Percentiles rank a stretch among this genome's conserved stretches.
These are phyloP conservation scores for Argya squamiceps DNA, from an alignment of 2,797 vertebrate species.

Conservation along the genomic window DNA sequence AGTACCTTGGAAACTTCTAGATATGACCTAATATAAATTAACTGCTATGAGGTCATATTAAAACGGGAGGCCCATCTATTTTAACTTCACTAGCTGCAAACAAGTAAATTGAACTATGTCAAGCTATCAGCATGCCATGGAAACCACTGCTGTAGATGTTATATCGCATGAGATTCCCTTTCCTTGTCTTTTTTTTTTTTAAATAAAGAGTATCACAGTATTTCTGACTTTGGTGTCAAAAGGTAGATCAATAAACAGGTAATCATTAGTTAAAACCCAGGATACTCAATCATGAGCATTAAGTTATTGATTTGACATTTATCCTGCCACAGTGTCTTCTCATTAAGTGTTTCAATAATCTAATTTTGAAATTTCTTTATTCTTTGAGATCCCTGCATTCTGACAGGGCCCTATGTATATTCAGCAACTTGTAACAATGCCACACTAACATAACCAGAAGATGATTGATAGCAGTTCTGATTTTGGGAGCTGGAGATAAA, in stretches of 20 bases:
- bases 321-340: slow-evolving; percentile 1
- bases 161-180: background rate
- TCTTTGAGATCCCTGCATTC: background rate
- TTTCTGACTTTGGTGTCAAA: background rate
- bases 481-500: background rate
- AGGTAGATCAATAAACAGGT: background rate
- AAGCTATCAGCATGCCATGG: background rate
- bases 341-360: slow-evolving; percentile 41
- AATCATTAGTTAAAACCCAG: slow-evolving; percentile 28
- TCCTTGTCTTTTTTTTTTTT: background rate
- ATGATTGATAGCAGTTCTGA: background rate
- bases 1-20: background rate
- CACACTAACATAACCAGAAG: slow-evolving; percentile 4
- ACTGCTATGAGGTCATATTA: background rate
- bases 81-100: background rate
- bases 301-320: slow-evolving; percentile 60
- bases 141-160: background rate
- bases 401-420: background rate
- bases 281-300: background rate
- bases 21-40: background rate
- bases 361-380: slow-evolving; percentile 30
- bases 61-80: background rate
- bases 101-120: background rate
- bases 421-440: background rate
- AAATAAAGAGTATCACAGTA: background rate